These are phyloP conservation scores for Urocolius indicus DNA, from an alignment of 2,113 vertebrate genomes.

Conservation along the genomic window DNA sequence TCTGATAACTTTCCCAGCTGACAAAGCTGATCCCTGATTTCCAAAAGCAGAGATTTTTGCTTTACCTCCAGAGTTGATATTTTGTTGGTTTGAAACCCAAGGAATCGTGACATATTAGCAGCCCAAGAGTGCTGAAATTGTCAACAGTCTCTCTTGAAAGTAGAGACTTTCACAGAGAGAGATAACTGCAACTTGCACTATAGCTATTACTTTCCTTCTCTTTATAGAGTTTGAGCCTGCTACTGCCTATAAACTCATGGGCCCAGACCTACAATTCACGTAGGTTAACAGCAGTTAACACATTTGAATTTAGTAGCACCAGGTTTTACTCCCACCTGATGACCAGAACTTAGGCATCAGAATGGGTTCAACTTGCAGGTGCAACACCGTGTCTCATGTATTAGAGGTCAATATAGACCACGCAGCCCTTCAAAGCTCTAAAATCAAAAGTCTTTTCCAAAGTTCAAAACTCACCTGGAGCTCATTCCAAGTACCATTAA, in stretches of 20 bases:
- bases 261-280: not conserved
- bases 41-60: not conserved
- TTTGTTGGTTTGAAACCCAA: not conserved
- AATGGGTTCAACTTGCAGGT: not conserved
- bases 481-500: not conserved
- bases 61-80: not conserved
- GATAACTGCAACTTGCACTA: not conserved
- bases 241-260: not conserved
- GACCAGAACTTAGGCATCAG: not conserved
- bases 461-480: constrained; percentile 18
- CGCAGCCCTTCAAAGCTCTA: not conserved
- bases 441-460: not conserved
- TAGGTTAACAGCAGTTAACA: not conserved
- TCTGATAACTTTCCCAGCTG: not conserved
- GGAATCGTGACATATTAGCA: not conserved
- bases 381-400: not conserved
- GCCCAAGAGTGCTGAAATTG: not conserved
- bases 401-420: not conserved
- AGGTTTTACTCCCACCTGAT: not conserved
- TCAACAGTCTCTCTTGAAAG: not conserved
- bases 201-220: not conserved
- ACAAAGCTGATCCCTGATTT: not conserved
- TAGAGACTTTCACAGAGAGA: not conserved
- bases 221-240: not conserved
- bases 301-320: not conserved